Conservation (phyloP, 2,797 vertebrate species). For the Propithecus perrieri region DNA sequence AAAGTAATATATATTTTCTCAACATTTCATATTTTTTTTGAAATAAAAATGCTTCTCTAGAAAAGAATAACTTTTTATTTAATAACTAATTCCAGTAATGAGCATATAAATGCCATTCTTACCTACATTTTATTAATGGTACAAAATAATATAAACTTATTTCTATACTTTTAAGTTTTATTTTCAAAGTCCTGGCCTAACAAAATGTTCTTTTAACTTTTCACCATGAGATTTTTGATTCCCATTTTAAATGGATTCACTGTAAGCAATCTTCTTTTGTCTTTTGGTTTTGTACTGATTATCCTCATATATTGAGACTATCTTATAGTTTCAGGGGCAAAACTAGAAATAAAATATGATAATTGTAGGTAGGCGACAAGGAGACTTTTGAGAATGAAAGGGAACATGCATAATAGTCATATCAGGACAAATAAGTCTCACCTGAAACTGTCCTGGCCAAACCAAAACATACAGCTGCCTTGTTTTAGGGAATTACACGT, state of each 20-base stretch:
- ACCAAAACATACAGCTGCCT: background rate
- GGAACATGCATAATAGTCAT: background rate
- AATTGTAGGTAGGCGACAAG: background rate
- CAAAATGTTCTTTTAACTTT: background rate
- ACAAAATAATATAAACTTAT: background rate
- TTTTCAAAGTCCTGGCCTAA: background rate
- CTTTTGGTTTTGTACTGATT: background rate
- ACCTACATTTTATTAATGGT: background rate
- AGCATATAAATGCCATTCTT: background rate
- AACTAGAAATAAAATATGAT: background rate
- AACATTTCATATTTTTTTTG: background rate
- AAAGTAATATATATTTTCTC: background rate
- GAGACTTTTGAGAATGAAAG: background rate
- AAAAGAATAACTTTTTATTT: background rate
- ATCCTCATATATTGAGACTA: background rate
- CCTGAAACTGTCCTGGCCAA: background rate
- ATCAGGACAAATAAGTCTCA: background rate
- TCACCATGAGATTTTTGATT: background rate
- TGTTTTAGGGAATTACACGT: background rate
- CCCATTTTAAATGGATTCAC: background rate
- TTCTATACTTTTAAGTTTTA: background rate
- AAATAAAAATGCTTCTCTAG: background rate
- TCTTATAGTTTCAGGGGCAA: background rate
- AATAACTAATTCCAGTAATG: background rate
- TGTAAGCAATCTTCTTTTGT: background rate